Percentiles rank a stretch among this genome's conserved stretches.
These are phyloP conservation scores for Drosophila parthenogenetica DNA, from an alignment of 2,888 invertebrate species.

Conservation along the genomic window DNA sequence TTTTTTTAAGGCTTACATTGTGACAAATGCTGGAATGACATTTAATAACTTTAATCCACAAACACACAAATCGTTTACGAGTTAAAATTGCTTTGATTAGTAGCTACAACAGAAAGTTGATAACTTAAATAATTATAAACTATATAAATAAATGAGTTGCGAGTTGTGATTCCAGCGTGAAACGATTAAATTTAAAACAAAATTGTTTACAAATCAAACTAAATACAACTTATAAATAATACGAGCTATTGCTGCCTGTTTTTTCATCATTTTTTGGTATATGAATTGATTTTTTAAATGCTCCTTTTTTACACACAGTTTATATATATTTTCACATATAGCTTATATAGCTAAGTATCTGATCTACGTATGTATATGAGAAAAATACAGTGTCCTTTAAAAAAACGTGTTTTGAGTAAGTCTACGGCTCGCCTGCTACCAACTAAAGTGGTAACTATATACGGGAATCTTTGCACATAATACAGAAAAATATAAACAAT, in stretches of 20 bases:
- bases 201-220: slow-evolving; percentile 40
- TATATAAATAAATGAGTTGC: slow-evolving; percentile 12
- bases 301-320: slow-evolving; percentile 28
- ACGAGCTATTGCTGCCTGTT: slow-evolving; percentile 46
- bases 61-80: slow-evolving; percentile 1
- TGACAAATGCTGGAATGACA: slow-evolving; percentile 33
- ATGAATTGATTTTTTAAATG: slow-evolving; percentile 38
- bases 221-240: slow-evolving; percentile 51
- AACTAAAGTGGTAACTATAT: slow-evolving; percentile 57
- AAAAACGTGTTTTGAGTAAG: slow-evolving; percentile 60
- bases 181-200: slow-evolving; percentile 24
- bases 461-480: slow-evolving; percentile 54
- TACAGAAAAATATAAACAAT: slow-evolving; percentile 58
- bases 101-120: too few species aligned
- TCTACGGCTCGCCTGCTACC: slow-evolving; percentile 36
- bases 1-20: slow-evolving; percentile 53
- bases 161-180: slow-evolving; percentile 18
- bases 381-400: slow-evolving; percentile 35
- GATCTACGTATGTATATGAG: slow-evolving; percentile 42
- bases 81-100: slow-evolving; percentile 2
- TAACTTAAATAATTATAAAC: slow-evolving; percentile 11
- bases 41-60: background rate
- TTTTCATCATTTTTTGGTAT: slow-evolving; percentile 62
- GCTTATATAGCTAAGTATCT: slow-evolving; percentile 38
- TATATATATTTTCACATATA: slow-evolving; percentile 29